phyloP scores from a whole-genome alignment of 1,140 invertebrate species.

The Saccostrea echinata region DNA sequence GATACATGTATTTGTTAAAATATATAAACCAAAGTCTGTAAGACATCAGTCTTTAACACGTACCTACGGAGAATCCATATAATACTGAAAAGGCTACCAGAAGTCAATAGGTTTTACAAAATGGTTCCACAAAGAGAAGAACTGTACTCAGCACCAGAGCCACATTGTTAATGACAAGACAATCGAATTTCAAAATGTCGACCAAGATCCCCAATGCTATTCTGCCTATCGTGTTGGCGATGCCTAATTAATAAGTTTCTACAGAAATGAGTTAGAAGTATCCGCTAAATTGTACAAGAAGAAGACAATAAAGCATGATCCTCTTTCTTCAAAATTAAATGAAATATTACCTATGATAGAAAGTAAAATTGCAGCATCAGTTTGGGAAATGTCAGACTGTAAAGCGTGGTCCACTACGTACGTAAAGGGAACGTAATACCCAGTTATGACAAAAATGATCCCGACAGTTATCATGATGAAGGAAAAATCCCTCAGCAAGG shows the following conservation, averaged over 20 bases:
- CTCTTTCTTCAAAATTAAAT: not conserved
- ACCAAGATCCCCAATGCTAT: slow-evolving; percentile 82
- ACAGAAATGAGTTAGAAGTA: not conserved
- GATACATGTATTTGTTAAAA: too few relatives aligned
- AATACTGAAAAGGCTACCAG: slow-evolving; percentile 92
- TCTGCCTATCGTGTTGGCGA: slow-evolving; percentile 82
- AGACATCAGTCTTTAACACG: slow-evolving; percentile 80
- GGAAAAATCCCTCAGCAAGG: slow-evolving; percentile 84
- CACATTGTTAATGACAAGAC: slow-evolving; percentile 95
- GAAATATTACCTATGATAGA: slow-evolving; percentile 77
- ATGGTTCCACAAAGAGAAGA: slow-evolving; percentile 90
- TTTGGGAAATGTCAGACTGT: slow-evolving; percentile 84
- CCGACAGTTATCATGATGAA: slow-evolving; percentile 89
- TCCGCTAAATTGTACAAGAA: not conserved
- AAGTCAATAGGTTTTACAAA: slow-evolving; percentile 88
- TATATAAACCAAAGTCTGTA: too few relatives aligned
- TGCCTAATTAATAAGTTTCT: slow-evolving; percentile 70
- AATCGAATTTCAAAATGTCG: slow-evolving; percentile 86
- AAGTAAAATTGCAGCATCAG: slow-evolving; percentile 74
- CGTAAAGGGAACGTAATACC: slow-evolving; percentile 96
- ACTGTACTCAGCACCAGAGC: slow-evolving; percentile 94
- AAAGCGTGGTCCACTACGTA: slow-evolving; percentile 93
- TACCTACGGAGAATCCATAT: slow-evolving; percentile 97
- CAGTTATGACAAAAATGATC: slow-evolving; percentile 96
- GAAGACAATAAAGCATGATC: not conserved